Percentiles rank a stretch among this genome's conserved stretches.
Conservation (phyloP, 1,140 invertebrate species). For the Lordiphosa stackelbergi region DNA sequence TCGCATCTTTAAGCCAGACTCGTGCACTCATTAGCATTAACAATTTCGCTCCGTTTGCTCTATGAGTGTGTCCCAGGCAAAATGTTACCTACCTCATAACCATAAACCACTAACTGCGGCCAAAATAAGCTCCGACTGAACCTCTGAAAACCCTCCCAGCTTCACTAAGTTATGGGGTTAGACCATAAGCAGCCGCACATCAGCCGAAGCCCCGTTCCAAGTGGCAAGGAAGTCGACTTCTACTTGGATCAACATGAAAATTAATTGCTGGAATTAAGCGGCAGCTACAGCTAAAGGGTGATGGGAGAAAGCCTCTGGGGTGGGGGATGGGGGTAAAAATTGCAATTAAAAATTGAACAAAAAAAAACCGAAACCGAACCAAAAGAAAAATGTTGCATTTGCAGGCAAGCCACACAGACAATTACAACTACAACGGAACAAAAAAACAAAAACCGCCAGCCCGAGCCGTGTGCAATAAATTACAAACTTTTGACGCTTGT, state of each 20-base stretch:
- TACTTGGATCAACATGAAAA: slow-evolving; percentile 70
- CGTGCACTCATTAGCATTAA: slow-evolving; percentile 20
- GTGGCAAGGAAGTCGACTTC: slow-evolving; percentile 36
- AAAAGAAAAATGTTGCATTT: slow-evolving; percentile 30
- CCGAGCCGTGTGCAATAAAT: slow-evolving; percentile 52
- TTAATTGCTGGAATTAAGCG: slow-evolving; percentile 74
- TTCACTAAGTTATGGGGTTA: slow-evolving; percentile 15
- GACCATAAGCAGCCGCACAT: slow-evolving; percentile 7
- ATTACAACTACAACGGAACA: slow-evolving; percentile 33
- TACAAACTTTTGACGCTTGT: slow-evolving; percentile 66
- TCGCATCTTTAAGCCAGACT: not conserved
- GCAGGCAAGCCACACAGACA: slow-evolving; percentile 31
- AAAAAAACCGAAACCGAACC: slow-evolving; percentile 24
- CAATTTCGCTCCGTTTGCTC: slow-evolving; percentile 10
- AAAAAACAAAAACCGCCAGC: not conserved
- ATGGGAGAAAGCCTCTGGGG: slow-evolving; percentile 27
- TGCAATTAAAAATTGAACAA: slow-evolving; percentile 52
- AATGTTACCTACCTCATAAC: slow-evolving; percentile 32
- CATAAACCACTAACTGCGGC: slow-evolving; percentile 51
- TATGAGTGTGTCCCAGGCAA: slow-evolving; percentile 9
- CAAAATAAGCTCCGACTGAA: slow-evolving; percentile 27
- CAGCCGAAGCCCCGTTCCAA: slow-evolving; percentile 1
- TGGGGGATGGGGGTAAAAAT: slow-evolving; percentile 23
- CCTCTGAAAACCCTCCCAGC: slow-evolving; percentile 8
- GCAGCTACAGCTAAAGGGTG: slow-evolving; percentile 50